phyloP scores from a whole-genome alignment of 92 coral and sea anemone species.

The Zoanthus gigantus region DNA sequence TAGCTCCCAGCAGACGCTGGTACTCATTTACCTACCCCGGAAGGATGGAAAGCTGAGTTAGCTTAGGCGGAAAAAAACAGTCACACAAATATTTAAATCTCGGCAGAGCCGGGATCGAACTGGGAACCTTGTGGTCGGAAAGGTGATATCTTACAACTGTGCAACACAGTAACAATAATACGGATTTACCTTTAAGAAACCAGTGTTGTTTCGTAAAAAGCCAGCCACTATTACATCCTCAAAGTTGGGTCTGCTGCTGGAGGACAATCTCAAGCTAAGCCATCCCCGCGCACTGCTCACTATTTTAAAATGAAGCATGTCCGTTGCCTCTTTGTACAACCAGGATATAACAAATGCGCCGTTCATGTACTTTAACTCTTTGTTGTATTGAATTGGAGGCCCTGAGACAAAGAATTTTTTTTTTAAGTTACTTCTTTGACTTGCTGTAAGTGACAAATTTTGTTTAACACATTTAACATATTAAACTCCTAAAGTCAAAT shows the following conservation, averaged over 20 bases:
- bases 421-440: neutral
- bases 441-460: too few relatives aligned
- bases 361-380: neutral
- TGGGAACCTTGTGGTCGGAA: too few relatives aligned
- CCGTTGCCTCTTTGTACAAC: constrained; percentile 12
- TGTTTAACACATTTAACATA: too few relatives aligned
- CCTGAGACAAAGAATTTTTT: neutral
- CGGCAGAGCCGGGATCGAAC: too few relatives aligned
- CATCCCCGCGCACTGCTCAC: constrained; percentile 30
- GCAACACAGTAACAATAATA: neutral
- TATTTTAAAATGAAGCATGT: constrained; percentile 23
- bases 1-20: too few relatives aligned
- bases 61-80: too few relatives aligned
- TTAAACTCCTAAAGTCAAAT: too few relatives aligned
- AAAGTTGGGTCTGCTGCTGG: neutral
- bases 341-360: constrained; percentile 19
- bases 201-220: constrained; percentile 13
- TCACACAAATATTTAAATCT: too few relatives aligned
- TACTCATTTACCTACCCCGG: too few relatives aligned
- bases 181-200: constrained; percentile 11
- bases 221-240: constrained; percentile 24
- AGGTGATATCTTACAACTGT: too few relatives aligned
- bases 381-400: neutral
- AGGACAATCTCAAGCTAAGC: constrained; percentile 8
- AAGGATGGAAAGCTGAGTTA: too few relatives aligned